Conservation (phyloP, 2,888 invertebrate species). For the Tiliacea aurago region DNA sequence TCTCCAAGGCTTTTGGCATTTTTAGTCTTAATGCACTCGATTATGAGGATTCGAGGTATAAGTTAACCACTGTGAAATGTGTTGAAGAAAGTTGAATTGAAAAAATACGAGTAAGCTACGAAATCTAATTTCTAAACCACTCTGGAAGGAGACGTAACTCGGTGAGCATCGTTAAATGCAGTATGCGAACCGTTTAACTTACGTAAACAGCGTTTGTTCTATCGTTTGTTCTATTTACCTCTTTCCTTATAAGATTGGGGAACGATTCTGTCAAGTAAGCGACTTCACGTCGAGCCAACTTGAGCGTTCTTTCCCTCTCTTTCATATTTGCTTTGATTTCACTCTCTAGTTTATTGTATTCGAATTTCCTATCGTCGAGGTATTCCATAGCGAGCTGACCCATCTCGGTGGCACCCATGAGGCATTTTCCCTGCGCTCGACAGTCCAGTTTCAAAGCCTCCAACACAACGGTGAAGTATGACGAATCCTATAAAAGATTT, state of each 20-base stretch:
- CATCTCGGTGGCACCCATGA: constrained; percentile 92
- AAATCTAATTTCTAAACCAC: not conserved
- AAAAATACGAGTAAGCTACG: not conserved
- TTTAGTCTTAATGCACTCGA: not conserved
- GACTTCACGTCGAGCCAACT: constrained; percentile 86
- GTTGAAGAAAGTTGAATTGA: too few species aligned
- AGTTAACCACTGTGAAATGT: not conserved
- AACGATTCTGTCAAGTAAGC: constrained; percentile 85
- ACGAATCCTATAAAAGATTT: constrained; percentile 88
- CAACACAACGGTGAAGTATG: constrained; percentile 92
- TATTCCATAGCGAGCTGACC: constrained; percentile 93
- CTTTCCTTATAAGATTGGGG: constrained; percentile 85
- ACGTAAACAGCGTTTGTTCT: not conserved
- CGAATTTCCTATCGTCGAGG: constrained; percentile 91
- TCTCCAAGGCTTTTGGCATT: not conserved
- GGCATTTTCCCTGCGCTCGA: constrained; percentile 91
- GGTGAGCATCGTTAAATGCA: constrained; percentile 5
- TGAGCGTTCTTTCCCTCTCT: constrained; percentile 90
- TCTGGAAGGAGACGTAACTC: not conserved
- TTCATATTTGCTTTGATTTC: constrained; percentile 92
- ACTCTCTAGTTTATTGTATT: constrained; percentile 90
- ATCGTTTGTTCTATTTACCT: constrained; percentile 72
- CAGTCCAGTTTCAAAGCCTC: constrained; percentile 91
- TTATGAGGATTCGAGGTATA: not conserved
- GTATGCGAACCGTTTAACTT: not conserved